Evolutionary conservation across 2,113 vertebrate species (phyloP).

Genomic region (Illadopsis cleaveri): DNA sequence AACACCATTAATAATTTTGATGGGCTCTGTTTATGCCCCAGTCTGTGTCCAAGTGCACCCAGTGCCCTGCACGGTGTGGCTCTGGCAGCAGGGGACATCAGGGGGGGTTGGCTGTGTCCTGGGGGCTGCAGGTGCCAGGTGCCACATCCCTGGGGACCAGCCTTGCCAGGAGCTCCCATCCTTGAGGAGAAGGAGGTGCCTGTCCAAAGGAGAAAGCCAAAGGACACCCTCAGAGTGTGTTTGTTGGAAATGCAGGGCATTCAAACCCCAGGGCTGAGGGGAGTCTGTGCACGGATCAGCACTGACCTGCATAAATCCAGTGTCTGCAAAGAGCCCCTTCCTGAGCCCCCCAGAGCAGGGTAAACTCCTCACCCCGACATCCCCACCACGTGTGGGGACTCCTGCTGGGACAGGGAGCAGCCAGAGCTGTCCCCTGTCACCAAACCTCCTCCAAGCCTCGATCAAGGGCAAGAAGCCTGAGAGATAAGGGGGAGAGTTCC

Average conservation of each 20-base stretch:
- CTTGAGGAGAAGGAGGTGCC: not conserved
- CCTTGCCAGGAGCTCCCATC: not conserved
- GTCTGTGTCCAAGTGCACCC: not conserved
- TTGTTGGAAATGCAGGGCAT: not conserved
- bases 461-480: not conserved
- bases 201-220: not conserved
- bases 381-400: fast-evolving
- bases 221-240: fast-evolving
- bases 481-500: not conserved
- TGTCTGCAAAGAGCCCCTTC: fast-evolving
- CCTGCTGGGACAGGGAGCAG: not conserved
- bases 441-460: fast-evolving
- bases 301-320: fast-evolving
- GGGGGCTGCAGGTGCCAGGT: not conserved
- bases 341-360: not conserved
- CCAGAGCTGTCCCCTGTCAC: fast-evolving
- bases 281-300: not conserved
- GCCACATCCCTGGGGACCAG: not conserved
- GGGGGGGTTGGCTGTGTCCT: fast-evolving
- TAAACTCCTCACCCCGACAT: fast-evolving
- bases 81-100: not conserved
- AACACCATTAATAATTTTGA: conserved; percentile 52
- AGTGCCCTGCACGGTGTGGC: fast-evolving
- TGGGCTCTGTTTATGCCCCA: not conserved
- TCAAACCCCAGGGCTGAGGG: fast-evolving